Base-by-base conservation (phyloP, 2,113 vertebrate genomes). In the Ptychochromis oligacanthus region DNA sequence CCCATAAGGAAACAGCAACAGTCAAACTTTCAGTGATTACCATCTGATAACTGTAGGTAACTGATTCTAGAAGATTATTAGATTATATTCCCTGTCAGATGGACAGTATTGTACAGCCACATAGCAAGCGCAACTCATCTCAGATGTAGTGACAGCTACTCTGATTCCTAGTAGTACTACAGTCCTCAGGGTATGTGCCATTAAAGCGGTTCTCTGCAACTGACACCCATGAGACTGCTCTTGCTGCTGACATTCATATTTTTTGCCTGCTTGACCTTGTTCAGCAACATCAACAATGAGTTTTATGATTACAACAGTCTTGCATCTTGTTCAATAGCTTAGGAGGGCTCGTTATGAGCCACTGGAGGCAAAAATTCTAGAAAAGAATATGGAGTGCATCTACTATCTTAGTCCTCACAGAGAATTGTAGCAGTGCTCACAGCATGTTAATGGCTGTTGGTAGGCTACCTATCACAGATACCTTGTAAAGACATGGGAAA, bases 231-330 rank as follows among this genome's bases (percentile, higher is more conserved):
- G 61, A 87, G 80, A 46, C 52, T 62, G 49, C 52, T 62, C 22
- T 60, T 40, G 79, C 77, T 80, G 76, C 86, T 84, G 82, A 83
- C 82, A 83, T 80, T 81, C 62, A 72, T 64, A 61, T 24, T 82
- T 40, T 83, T 78, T 65, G 64, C 38, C 80, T 57, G 56, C 64
- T 82, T 84, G 79, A 87, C 84, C 84, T 91, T 88, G 76, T 83
- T 82, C 88, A 79, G 79, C 62, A 76, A 75, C 46, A 91, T 74
- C 80, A 87, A 78, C 84, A 82, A 38, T 61, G 56, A 80, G n/a
- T 83, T 84, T 57, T 77, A 77, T 87, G 80, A 89, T 87, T 77
- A 77, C 26, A 83, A 56, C 54, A 55, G 74, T 81, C 65, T 88
- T 57, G 40, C 60, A 57, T 81, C 60, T 67, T 75, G 46, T 40